Evolutionary conservation across 2,888 invertebrate genomes (phyloP).

Genomic region (Acleris emargana): DNA sequence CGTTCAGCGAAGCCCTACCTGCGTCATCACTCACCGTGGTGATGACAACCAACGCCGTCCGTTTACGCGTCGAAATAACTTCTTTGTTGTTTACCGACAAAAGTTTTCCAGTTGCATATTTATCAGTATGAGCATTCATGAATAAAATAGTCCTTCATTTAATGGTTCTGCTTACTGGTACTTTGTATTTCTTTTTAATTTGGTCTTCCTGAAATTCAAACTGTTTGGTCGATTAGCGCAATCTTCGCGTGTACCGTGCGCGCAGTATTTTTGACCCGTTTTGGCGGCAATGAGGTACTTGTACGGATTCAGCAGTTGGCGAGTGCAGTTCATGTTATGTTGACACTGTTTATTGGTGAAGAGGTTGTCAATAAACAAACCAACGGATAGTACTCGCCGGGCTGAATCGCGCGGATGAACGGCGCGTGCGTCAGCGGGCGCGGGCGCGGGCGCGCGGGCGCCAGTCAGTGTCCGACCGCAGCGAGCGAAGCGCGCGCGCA

Average conservation of each 20-base stretch:
- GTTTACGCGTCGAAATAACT: constrained; percentile 7
- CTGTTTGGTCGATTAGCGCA: too few species aligned
- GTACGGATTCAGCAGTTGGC: too few species aligned
- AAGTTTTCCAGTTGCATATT: constrained; percentile 3
- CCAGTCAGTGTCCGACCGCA: constrained; percentile 70
- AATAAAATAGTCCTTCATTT: background rate
- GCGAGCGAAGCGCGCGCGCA: constrained; percentile 57
- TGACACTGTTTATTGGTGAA: constrained; percentile 15
- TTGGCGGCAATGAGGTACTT: too few species aligned
- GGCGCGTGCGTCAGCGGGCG: constrained; percentile 36
- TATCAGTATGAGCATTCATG: background rate
- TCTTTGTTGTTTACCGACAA: constrained; percentile 7
- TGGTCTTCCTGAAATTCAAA: too few species aligned
- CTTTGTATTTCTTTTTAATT: too few species aligned
- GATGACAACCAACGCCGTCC: constrained; percentile 16
- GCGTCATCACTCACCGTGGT: constrained; percentile 20
- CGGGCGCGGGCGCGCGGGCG: constrained; percentile 42
- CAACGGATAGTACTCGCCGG: constrained; percentile 29
- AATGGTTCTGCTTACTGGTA: background rate
- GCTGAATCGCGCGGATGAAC: constrained; percentile 22
- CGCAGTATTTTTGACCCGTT: too few species aligned
- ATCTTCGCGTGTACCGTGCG: too few species aligned
- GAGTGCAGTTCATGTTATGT: background rate
- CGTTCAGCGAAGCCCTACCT: constrained; percentile 6
- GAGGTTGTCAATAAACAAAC: constrained; percentile 36